A percentile compares a stretch with the other conserved stretches of the same genome.
Conservation (phyloP, 2,888 invertebrate species). For the Philonicus albiceps region DNA sequence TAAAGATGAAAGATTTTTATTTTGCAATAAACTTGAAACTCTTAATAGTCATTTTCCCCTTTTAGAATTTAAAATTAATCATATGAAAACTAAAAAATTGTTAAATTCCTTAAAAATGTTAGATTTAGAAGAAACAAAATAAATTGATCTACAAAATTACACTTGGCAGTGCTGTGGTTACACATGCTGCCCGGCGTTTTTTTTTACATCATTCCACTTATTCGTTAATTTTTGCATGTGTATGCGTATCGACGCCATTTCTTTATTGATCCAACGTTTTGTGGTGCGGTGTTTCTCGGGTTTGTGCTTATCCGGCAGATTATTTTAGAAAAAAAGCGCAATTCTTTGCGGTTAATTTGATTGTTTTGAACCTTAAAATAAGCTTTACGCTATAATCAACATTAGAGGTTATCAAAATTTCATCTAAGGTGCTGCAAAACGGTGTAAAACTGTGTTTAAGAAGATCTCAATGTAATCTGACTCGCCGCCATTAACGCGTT, state of each 20-base stretch:
- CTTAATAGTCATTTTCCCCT: no score
- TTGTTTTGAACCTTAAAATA: neutral
- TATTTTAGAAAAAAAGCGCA: neutral
- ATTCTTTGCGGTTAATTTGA: neutral
- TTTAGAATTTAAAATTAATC: no score
- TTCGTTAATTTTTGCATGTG: neutral
- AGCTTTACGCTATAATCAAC: neutral
- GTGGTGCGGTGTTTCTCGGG: neutral
- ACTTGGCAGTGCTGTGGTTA: neutral
- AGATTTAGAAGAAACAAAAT: neutral
- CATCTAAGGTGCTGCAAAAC: neutral
- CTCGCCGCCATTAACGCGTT: constrained; percentile 1
- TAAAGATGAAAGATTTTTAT: neutral
- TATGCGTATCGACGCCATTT: neutral
- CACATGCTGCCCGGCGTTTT: neutral
- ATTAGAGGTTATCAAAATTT: neutral
- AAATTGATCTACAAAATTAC: neutral
- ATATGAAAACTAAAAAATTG: no score
- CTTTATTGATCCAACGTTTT: neutral
- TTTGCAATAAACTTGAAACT: neutral
- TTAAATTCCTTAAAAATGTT: no score
- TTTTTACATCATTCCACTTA: neutral
- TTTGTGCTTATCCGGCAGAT: neutral
- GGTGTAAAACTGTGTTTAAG: neutral
- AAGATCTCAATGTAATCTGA: neutral